Evolutionary conservation across 2,888 invertebrate species (phyloP).

Genomic region (Drosophila meridionalis): DNA sequence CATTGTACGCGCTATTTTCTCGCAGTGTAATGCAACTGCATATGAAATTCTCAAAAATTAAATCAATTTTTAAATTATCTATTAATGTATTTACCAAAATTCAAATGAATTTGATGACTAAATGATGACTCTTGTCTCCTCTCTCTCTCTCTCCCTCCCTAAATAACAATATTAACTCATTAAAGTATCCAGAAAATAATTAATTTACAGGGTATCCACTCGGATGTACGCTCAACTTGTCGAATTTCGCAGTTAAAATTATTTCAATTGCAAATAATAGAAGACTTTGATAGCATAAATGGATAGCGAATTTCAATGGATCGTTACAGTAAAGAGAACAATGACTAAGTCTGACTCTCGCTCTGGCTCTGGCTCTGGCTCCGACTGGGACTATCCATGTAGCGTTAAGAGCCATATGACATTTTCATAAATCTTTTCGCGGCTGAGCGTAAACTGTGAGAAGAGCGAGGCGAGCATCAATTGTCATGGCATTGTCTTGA

Average conservation of each 20-base stretch:
- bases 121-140: neutral
- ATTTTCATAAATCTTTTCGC: slow-evolving; percentile 60
- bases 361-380: neutral
- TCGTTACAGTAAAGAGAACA: slow-evolving; percentile 40
- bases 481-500: slow-evolving; percentile 48
- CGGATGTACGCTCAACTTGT: neutral
- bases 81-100: neutral
- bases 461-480: slow-evolving; percentile 44
- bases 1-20: neutral
- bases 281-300: slow-evolving; percentile 7
- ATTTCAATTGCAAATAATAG: slow-evolving; percentile 4
- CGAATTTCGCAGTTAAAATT: neutral
- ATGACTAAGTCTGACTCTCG: slow-evolving; percentile 18
- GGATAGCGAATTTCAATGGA: slow-evolving; percentile 41
- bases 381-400: slow-evolving; percentile 14
- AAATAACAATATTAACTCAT: neutral
- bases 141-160: neutral
- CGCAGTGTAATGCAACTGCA: slow-evolving; percentile 6
- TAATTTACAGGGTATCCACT: neutral
- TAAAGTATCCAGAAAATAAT: neutral
- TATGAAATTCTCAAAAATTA: slow-evolving; percentile 20
- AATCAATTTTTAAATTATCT: slow-evolving; percentile 30
- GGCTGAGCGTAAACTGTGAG: slow-evolving; percentile 21
- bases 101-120: slow-evolving; percentile 31
- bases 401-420: slow-evolving; percentile 32